Base-by-base conservation (phyloP, 2,797 vertebrate genomes). In the Arctocebus calabarensis region DNA sequence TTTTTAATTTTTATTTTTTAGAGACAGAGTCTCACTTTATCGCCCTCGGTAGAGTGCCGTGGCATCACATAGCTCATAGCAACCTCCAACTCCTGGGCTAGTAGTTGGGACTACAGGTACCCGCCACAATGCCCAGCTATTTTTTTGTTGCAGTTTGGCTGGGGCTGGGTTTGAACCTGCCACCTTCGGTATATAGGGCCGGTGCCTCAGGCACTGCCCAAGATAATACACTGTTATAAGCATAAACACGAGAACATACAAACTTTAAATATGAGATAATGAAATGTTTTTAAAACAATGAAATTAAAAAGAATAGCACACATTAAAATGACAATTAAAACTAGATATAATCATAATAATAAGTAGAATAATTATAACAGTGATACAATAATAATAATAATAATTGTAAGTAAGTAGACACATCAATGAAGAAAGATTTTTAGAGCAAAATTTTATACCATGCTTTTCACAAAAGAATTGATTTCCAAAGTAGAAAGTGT, bases 331-430 rank as follows among this genome's bases (percentile, higher is more conserved):
- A 71, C 14, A 75, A 83, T 66, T 82, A 62, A 73, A 40, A 88
- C 2, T 4, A 81, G 82, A 55, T 9, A 82, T 70, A 61, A 57
- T 82, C 32, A 84, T 43, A 90, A 90, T n/a, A 34, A 2, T 61
- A 81, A 77, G 23, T 40, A 57, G 45, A 29, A 48, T 22, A 84
- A 87, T 43, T 87, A 90, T 43, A 89, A 93, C 2, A 48, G 12
- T 20, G 87, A 87, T 43, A 90, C 40, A 40, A 87, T 43, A 90
- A 90, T 43, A 89, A 93, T 12, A 48, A 48, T 20, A 90, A 87
- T 43, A 90, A 90, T 45, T 34, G 1, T 52, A 89, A 95, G 12
- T 61, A 81, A 78, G 19, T 32, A 57, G 45, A 32, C n/a, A 90
- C 19, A 40, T 45, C 40, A 77, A 4, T 27, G 62, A 93, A 70